These are phyloP conservation scores for Amblyjoppa proteus DNA, from an alignment of 2,888 invertebrate species.

Conservation along the genomic window DNA sequence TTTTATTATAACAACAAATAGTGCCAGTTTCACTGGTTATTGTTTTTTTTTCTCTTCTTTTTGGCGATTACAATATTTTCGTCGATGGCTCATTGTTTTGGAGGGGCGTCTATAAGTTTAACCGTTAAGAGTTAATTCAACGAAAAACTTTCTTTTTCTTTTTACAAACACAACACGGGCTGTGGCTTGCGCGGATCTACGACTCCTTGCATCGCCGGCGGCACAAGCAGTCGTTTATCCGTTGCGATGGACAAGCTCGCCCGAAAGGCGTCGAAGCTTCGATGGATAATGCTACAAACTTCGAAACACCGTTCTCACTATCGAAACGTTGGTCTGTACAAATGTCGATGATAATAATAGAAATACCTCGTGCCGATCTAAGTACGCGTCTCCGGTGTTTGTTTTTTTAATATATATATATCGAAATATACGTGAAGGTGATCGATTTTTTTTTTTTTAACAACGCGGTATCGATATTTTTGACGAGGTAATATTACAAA, in stretches of 20 bases:
- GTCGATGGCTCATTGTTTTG: not conserved
- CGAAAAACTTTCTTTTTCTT: slow-evolving; percentile 14
- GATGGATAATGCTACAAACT: slow-evolving; percentile 5
- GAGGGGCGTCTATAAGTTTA: not conserved
- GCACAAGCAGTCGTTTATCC: slow-evolving; percentile 50
- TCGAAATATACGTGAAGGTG: slow-evolving; percentile 23
- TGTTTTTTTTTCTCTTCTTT: not conserved
- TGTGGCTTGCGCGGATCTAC: slow-evolving; percentile 26
- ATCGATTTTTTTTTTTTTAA: slow-evolving; percentile 54
- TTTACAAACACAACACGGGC: slow-evolving; percentile 55
- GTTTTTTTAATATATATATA: not conserved
- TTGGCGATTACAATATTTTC: not conserved
- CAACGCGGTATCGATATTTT: slow-evolving; percentile 33
- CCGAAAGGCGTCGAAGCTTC: slow-evolving; percentile 14
- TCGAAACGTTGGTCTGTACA: slow-evolving; percentile 37
- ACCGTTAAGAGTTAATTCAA: not conserved
- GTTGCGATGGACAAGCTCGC: slow-evolving; percentile 15
- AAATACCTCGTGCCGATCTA: slow-evolving; percentile 17
- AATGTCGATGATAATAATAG: slow-evolving; percentile 12
- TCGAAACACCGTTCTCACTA: not conserved
- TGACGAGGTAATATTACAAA: slow-evolving; percentile 24
- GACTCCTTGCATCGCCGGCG: slow-evolving; percentile 57
- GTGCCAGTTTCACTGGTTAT: not conserved
- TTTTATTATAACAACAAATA: not conserved
- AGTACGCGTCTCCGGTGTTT: not conserved